Evolutionary conservation across 2,797 vertebrate species (phyloP).

Genomic region (Gadopsis marmoratus): DNA sequence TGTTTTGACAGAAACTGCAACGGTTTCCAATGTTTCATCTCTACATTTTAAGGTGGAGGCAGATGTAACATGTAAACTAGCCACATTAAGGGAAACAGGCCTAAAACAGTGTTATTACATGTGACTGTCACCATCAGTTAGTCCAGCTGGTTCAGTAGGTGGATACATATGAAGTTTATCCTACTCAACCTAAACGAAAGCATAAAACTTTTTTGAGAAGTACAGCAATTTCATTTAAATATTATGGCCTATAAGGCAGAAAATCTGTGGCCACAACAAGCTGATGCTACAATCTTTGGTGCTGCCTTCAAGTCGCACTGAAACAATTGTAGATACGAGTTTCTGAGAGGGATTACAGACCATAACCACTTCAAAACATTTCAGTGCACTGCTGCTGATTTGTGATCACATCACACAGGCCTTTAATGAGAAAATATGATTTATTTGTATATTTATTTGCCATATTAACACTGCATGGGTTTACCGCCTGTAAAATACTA

Average conservation of each 20-base stretch:
- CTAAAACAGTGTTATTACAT: neutral
- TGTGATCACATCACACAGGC: too few species aligned
- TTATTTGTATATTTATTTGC: too few species aligned
- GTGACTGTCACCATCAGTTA: slow-evolving; percentile 3
- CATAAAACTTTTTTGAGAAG: neutral
- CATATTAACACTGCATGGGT: neutral
- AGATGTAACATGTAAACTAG: neutral
- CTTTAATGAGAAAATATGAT: too few species aligned
- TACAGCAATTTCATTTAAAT: neutral
- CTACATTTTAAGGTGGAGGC: neutral
- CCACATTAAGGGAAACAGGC: too few species aligned
- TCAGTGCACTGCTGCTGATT: neutral
- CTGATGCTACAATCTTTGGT: slow-evolving; percentile 67
- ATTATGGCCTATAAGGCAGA: slow-evolving; percentile 14
- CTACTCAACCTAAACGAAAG: neutral
- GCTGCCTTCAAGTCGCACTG: slow-evolving; percentile 19
- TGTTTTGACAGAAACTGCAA: neutral
- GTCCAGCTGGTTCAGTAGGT: slow-evolving; percentile 3
- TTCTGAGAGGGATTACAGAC: neutral
- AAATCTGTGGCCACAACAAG: slow-evolving; percentile 60
- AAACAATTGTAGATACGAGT: neutral
- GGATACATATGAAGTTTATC: neutral
- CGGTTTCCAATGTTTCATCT: neutral
- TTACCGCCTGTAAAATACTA: neutral
- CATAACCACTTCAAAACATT: neutral